A percentile compares a stretch with the other conserved stretches of the same genome.
phyloP scores from a whole-genome alignment of 2,888 invertebrate species.

The Sepioteuthis lessoniana region DNA sequence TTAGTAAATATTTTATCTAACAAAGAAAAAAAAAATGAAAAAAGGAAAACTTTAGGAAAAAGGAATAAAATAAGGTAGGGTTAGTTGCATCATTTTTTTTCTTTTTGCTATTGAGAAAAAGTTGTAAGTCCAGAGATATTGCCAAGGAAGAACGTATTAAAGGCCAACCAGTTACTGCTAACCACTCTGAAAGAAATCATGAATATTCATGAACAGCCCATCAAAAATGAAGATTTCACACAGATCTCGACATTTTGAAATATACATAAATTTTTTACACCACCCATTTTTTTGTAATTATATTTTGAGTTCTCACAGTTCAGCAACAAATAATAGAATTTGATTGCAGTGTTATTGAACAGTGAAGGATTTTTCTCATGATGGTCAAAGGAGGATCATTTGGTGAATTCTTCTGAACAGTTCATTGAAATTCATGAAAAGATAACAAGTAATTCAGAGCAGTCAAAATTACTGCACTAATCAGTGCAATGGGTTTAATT shows the following conservation, averaged over 20 bases:
- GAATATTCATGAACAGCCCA: conserved; percentile 9
- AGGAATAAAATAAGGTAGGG: conserved; percentile 23
- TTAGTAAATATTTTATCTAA: conserved; percentile 43
- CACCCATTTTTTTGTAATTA: not conserved
- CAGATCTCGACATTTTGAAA: conserved; percentile 16
- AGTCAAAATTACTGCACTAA: conserved; percentile 17
- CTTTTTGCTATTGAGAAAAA: not conserved
- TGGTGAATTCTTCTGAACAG: conserved; percentile 9
- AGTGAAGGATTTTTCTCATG: not conserved
- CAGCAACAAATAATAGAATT: not conserved
- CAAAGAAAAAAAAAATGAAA: not conserved
- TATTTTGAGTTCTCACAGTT: not conserved
- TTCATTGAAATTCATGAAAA: conserved; percentile 23
- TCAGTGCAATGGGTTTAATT: not conserved
- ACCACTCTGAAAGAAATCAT: conserved; percentile 23
- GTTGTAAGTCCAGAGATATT: conserved; percentile 33
- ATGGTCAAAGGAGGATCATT: not conserved
- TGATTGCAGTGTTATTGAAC: not conserved
- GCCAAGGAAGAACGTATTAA: conserved; percentile 21
- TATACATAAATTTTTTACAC: not conserved
- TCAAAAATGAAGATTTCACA: not conserved
- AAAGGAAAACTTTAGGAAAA: not conserved
- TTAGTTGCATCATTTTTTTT: conserved; percentile 21
- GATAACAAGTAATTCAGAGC: not conserved
- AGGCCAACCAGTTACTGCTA: conserved; percentile 10